These are phyloP conservation scores for Catharus ustulatus DNA, from an alignment of 2,797 vertebrate genomes.

Conservation along the genomic window DNA sequence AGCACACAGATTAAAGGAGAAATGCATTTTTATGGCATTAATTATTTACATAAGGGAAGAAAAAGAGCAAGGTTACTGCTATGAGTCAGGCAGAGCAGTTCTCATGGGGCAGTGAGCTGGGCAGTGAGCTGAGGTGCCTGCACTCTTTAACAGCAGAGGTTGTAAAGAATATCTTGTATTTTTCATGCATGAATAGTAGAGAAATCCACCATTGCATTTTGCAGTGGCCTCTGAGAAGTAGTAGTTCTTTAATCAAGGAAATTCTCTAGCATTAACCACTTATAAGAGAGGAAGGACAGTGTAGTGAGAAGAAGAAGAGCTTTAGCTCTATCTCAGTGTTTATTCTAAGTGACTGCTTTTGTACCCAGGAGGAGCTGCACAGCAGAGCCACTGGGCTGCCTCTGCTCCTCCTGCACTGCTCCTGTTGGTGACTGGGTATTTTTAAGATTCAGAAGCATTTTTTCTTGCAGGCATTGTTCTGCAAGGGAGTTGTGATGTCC, in stretches of 20 bases:
- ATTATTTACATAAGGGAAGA: background rate
- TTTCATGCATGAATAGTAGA: background rate
- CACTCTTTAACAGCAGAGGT: background rate
- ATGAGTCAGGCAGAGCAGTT: background rate
- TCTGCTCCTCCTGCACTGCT: background rate
- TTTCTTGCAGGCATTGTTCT: background rate
- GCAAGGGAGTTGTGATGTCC: background rate
- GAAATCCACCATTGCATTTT: background rate
- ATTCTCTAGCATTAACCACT: background rate
- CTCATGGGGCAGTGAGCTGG: background rate
- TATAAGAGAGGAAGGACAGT: background rate
- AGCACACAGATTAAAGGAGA: background rate
- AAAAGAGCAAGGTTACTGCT: background rate
- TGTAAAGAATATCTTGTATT: background rate
- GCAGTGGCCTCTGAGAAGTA: background rate
- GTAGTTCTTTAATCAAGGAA: background rate
- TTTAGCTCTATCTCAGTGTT: background rate
- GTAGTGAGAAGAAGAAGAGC: background rate
- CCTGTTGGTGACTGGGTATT: fast-evolving
- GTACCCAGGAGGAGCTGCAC: background rate
- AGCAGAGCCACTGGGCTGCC: fast-evolving
- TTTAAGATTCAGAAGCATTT: background rate
- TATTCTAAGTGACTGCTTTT: background rate
- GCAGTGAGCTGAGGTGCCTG: background rate
- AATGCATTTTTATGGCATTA: background rate